These are phyloP conservation scores for Luperina testacea DNA, from an alignment of 2,888 invertebrate genomes.

Conservation along the genomic window DNA sequence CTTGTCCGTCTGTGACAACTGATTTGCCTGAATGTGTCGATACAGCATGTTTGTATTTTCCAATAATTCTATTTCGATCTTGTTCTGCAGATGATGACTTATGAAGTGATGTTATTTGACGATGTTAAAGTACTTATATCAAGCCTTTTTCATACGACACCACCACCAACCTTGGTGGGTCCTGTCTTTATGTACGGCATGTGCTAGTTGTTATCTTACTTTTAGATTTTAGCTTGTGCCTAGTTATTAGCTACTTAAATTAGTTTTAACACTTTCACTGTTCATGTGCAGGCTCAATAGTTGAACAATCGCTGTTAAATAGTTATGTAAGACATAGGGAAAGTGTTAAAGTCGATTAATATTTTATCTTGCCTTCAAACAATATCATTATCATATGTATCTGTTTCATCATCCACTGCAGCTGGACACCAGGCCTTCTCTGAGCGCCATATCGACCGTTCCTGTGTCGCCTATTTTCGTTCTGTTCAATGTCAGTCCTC, in stretches of 20 bases:
- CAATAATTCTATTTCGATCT: background rate
- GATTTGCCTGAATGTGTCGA: slow-evolving; percentile 1
- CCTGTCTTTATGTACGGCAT: background rate
- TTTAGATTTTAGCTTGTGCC: slow-evolving; percentile 6
- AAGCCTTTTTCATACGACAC: background rate
- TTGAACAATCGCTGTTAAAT: slow-evolving; percentile 14
- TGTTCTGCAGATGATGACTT: background rate
- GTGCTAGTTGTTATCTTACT: background rate
- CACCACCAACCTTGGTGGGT: background rate
- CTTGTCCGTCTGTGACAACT: slow-evolving; percentile 28
- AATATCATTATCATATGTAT: background rate
- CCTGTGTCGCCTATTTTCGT: too few relatives aligned
- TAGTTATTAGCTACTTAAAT: background rate
- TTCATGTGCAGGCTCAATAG: background rate
- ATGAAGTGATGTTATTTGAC: background rate
- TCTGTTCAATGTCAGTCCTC: background rate
- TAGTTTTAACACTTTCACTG: slow-evolving; percentile 12
- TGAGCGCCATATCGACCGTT: background rate
- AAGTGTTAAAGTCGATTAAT: background rate
- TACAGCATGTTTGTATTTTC: background rate
- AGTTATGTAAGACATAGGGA: background rate
- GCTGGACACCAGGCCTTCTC: background rate
- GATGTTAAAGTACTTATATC: background rate
- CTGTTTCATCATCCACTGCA: background rate
- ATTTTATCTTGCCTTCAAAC: background rate